Conservation (phyloP, 2,888 invertebrate genomes). For the Clepsis dumicolana region DNA sequence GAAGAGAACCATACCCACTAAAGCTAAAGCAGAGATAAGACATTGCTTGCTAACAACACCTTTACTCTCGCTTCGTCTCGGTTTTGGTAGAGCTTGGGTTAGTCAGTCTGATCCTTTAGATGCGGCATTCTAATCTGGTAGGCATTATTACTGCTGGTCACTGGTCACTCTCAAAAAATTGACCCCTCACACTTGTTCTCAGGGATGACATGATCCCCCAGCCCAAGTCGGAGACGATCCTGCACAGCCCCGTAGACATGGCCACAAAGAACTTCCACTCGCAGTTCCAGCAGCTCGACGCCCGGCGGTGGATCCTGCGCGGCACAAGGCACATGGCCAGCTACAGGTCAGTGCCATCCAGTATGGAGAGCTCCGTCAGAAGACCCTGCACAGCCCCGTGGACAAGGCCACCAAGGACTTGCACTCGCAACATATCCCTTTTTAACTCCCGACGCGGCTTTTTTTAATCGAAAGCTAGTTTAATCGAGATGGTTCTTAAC, state of each 20-base stretch:
- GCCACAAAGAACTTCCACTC: conserved; percentile 74
- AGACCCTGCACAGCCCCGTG: not conserved
- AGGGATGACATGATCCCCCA: conserved; percentile 76
- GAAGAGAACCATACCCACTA: too few species aligned
- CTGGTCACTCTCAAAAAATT: not conserved
- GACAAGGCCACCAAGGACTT: conserved; percentile 45
- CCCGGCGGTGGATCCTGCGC: conserved; percentile 68
- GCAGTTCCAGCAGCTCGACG: conserved; percentile 71
- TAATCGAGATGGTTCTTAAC: too few species aligned
- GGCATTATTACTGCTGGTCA: too few species aligned
- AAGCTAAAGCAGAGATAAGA: too few species aligned
- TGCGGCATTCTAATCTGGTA: too few species aligned
- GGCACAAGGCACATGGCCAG: conserved; percentile 78
- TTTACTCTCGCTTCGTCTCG: too few species aligned
- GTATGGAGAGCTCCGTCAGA: not conserved
- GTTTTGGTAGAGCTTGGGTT: too few species aligned
- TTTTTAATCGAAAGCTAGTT: too few species aligned
- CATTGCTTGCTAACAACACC: too few species aligned
- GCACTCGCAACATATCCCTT: conserved; percentile 68
- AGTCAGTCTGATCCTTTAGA: not conserved
- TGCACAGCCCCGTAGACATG: conserved; percentile 75
- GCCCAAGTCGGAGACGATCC: conserved; percentile 67
- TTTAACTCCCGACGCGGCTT: too few species aligned
- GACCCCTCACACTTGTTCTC: conserved; percentile 17
- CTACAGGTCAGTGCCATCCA: conserved; percentile 59